Base-by-base conservation (phyloP, 2,888 invertebrate genomes). In the Thyatira batis region DNA sequence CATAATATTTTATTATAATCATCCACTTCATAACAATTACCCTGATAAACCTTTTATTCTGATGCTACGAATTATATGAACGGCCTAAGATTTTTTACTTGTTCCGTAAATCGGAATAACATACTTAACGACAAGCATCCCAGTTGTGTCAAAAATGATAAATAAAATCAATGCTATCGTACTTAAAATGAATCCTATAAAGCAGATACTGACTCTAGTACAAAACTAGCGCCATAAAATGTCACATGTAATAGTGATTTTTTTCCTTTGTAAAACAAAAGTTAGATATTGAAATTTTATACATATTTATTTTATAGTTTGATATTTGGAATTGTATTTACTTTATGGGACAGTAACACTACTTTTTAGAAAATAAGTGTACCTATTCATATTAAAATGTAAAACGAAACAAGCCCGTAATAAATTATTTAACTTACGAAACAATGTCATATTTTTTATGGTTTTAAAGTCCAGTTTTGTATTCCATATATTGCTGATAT, bases 131-230 rank as follows among this genome's bases (percentile, higher is more conserved):
- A 33, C 45, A 46, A 11, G 49, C 50, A 45, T 50, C 54, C 52
- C 56, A 53, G 45, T 53, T 52, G 52, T 61, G 51, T 59, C 44
- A 48, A 45, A 48, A 50, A 55, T 51, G 55, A 52, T 49, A 39
- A 33, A 33, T 33, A n/a, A 13, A 33, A 33, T n/a, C n/a, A 30
- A 30, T 33, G n/a, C 39, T 33, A 33, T 5, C 8, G 39, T 39
- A 39, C 39, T 39, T 39, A 39, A 39, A 39, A 39, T 39, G 13
- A 39, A 39, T 39, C 6, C 8, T 39, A 17, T 39, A 39, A 39
- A 13, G 39, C 39, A 17, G 17, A 33, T 30, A 30, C 13, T 33
- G 13, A 33, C 33, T 33, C 1, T 39, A 13, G 17, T 39, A 39
- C 13, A 13, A 17, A 17, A 39, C 13, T 39, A 17, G 39, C 39